Conservation (phyloP, 2,888 invertebrate genomes). For the Caprella mutica region DNA sequence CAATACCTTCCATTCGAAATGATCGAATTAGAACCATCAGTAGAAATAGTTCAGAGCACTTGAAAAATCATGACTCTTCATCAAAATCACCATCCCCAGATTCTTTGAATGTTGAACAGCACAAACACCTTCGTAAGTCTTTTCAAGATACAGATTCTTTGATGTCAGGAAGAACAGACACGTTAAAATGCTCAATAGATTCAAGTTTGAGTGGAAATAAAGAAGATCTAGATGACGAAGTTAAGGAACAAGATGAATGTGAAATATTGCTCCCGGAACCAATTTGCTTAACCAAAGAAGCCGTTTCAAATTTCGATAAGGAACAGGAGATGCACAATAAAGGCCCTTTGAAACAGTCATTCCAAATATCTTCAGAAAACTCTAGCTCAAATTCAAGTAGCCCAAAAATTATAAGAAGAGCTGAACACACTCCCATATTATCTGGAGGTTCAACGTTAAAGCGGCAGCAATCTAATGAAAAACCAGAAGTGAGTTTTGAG, state of each 20-base stretch:
- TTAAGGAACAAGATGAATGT: constrained; percentile 26
- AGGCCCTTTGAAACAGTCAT: no score
- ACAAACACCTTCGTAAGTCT: not conserved
- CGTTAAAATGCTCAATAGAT: no score
- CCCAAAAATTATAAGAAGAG: no score
- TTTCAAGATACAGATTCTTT: not conserved
- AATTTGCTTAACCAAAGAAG: not conserved
- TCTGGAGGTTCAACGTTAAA: constrained; percentile 28
- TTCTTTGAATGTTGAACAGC: constrained; percentile 22
- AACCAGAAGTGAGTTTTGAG: constrained; percentile 12
- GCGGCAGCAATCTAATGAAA: constrained; percentile 15
- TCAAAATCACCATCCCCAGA: constrained; percentile 25
- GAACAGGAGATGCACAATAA: no score
- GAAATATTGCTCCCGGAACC: constrained; percentile 5
- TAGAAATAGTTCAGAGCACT: constrained; percentile 12
- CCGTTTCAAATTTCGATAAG: no score
- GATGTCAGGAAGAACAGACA: no score
- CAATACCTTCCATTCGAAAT: not conserved
- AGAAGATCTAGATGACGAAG: constrained; percentile 27
- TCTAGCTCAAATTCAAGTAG: no score
- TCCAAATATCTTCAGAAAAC: no score
- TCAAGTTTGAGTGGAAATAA: no score
- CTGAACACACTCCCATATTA: constrained; percentile 26
- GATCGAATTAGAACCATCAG: constrained; percentile 10
- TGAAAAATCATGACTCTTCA: constrained; percentile 10